Conservation (phyloP, 2,888 invertebrate species). For the Eristalis tenax region DNA sequence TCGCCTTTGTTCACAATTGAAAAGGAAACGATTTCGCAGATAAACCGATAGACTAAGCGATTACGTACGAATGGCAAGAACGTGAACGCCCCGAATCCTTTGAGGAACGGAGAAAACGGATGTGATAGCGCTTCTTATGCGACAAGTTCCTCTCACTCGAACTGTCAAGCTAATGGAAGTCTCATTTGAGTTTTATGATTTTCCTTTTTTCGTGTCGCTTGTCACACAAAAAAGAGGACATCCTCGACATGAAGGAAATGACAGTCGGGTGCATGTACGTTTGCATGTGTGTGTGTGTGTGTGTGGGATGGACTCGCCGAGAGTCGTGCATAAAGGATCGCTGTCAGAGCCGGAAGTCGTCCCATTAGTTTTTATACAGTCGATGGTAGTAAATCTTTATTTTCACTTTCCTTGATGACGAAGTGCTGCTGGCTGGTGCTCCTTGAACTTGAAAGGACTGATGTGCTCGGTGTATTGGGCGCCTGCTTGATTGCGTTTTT, state of each 20-base stretch:
- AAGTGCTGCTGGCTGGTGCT: conserved; percentile 27
- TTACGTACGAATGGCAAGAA: neutral
- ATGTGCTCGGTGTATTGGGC: neutral
- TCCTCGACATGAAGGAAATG: conserved; percentile 30
- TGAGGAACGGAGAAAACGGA: neutral
- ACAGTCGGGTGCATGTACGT: conserved; percentile 7
- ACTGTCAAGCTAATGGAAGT: conserved; percentile 60
- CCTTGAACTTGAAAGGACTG: neutral
- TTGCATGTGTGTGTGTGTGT: neutral
- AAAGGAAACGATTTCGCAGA: neutral
- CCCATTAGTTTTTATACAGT: conserved; percentile 66
- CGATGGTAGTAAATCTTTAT: conserved; percentile 64
- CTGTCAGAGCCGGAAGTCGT: conserved; percentile 50
- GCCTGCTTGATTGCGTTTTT: neutral
- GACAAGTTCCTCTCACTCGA: conserved; percentile 39
- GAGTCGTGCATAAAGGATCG: conserved; percentile 31
- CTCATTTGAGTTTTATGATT: conserved; percentile 38
- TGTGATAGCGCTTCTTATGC: neutral
- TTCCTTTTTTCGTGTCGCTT: conserved; percentile 3
- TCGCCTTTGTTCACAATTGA: neutral
- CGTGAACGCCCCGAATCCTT: neutral
- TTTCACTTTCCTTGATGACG: conserved; percentile 55
- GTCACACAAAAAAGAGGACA: conserved; percentile 4
- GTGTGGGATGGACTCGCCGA: conserved; percentile 20
- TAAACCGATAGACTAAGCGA: neutral